Evolutionary conservation across 2,888 invertebrate species (phyloP).

Genomic region (Adelognathus sp.): DNA sequence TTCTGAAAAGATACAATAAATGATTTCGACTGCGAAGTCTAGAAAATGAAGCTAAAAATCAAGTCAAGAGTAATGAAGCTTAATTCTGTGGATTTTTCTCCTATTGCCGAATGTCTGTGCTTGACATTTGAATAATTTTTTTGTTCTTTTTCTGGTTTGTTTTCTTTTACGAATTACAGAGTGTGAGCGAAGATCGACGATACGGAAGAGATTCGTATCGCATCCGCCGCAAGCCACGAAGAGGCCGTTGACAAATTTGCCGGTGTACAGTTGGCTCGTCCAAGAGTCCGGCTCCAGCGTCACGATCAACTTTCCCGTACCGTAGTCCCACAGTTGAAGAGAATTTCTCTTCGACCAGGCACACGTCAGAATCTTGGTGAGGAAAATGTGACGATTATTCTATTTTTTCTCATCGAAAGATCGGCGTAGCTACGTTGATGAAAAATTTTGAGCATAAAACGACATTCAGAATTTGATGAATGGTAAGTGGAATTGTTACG

Average conservation of each 20-base stretch:
- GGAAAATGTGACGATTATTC: conserved; percentile 12
- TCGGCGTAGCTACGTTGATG: conserved; percentile 9
- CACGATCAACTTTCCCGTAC: conserved; percentile 84
- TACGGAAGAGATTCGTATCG: conserved; percentile 84
- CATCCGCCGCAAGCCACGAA: conserved; percentile 85
- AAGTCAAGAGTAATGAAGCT: too few species aligned
- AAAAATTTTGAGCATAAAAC: neutral
- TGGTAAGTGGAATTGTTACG: too few species aligned
- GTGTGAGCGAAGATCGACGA: conserved; percentile 84
- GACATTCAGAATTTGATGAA: too few species aligned
- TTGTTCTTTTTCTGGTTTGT: neutral
- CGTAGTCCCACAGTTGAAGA: conserved; percentile 87
- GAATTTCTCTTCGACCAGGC: conserved; percentile 85
- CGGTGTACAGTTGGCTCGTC: conserved; percentile 84
- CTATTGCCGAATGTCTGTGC: neutral
- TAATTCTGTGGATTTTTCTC: too few species aligned
- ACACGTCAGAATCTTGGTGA: conserved; percentile 84
- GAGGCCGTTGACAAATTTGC: conserved; percentile 84
- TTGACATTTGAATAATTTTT: neutral
- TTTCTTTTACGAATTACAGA: conserved; percentile 80
- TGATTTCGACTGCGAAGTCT: too few species aligned
- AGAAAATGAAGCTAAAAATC: too few species aligned
- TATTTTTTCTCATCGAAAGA: neutral
- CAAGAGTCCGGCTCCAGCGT: conserved; percentile 84
- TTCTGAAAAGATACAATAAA: too few species aligned